Conservation (phyloP, 2,113 vertebrate species). For the Rhineura floridana region DNA sequence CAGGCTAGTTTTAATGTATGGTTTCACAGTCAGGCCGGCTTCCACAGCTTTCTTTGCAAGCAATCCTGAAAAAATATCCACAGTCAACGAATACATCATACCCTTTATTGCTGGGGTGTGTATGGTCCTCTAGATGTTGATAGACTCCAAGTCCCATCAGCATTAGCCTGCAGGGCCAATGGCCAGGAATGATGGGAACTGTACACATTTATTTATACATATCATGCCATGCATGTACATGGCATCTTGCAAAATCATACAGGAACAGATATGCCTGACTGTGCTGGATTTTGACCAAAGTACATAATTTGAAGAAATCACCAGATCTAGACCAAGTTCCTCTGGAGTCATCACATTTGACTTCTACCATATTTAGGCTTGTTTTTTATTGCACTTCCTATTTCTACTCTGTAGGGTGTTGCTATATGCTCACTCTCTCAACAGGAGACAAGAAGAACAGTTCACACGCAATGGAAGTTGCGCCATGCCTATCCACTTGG, state of each 20-base stretch:
- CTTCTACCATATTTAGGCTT: not conserved
- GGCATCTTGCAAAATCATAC: no score
- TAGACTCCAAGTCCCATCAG: not conserved
- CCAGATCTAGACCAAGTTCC: no score
- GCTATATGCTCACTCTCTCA: not conserved
- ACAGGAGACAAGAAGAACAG: not conserved
- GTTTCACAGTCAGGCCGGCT: conserved; percentile 88
- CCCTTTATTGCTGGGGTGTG: not conserved
- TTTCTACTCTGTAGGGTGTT: not conserved
- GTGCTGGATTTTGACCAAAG: no score
- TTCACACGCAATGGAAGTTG: not conserved
- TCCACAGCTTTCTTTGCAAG: conserved; percentile 93
- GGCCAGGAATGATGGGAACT: no score
- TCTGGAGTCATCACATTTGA: no score
- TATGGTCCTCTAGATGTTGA: not conserved
- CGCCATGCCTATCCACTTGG: not conserved
- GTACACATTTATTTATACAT: no score
- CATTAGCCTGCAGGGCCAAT: no score
- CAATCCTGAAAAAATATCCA: conserved; percentile 77
- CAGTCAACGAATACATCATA: not conserved
- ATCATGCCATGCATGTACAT: no score
- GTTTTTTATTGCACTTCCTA: not conserved
- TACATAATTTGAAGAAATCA: not conserved
- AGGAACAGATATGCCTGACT: no score
- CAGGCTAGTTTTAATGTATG: conserved; percentile 96